phyloP scores from a whole-genome alignment of 30 jellyfish, hydroid and myxozoan genomes.

The Mastigias papua region DNA sequence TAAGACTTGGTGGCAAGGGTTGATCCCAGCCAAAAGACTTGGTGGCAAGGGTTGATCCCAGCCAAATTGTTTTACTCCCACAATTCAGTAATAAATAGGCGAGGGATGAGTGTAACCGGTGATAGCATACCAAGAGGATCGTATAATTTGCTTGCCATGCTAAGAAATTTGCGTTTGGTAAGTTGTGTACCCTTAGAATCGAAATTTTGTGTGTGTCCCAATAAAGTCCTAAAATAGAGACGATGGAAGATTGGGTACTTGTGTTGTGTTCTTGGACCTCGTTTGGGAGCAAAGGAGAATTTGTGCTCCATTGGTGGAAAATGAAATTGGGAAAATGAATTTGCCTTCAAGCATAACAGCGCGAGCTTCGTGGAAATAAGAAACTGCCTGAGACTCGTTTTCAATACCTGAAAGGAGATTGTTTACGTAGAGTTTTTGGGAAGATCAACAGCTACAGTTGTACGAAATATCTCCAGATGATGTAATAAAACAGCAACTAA shows the following conservation, averaged over 20 bases:
- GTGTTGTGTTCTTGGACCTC: background rate
- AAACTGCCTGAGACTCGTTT: conserved; percentile 30
- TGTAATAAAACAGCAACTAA: conserved; percentile 47
- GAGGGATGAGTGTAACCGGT: too few relatives aligned
- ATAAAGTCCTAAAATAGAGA: conserved; percentile 11
- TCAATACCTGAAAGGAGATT: conserved; percentile 25
- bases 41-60: too few relatives aligned
- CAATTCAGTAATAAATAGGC: too few relatives aligned
- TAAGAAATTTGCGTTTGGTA: background rate
- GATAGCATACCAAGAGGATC: background rate
- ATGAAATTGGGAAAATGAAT: too few relatives aligned
- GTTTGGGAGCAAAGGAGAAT: conserved; percentile 5
- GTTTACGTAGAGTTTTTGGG: conserved; percentile 40
- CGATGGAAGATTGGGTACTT: conserved; percentile 11
- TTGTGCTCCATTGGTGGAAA: conserved; percentile 15
- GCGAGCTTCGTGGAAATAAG: conserved; percentile 1
- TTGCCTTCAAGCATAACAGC: conserved; percentile 4
- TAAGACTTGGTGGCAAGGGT: too few relatives aligned
- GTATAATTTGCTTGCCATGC: background rate
- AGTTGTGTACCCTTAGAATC: background rate
- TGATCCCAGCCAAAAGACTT: too few relatives aligned
- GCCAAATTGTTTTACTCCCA: too few relatives aligned
- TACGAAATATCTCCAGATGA: conserved; percentile 12
- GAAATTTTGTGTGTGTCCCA: conserved; percentile 2
- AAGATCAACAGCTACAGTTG: conserved; percentile 40